Conservation (phyloP, 2,113 vertebrate species). For the Cheirogaleus medius region DNA sequence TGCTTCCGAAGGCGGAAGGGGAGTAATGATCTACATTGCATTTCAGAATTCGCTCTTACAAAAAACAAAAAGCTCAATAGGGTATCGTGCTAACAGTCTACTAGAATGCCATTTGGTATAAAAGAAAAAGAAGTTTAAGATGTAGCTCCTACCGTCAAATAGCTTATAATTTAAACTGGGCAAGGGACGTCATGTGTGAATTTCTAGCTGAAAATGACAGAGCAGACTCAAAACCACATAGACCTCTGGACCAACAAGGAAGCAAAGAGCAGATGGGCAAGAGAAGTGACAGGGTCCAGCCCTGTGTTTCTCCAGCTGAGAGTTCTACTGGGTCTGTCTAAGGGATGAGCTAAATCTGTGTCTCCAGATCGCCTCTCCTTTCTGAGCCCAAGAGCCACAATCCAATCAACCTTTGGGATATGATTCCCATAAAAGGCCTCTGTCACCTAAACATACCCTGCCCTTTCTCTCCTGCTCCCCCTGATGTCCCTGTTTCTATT, state of each 20-base stretch:
- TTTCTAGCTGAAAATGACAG: not conserved
- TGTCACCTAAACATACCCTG: not conserved
- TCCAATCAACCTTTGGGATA: not conserved
- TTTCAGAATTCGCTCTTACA: not conserved
- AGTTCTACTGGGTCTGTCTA: not conserved
- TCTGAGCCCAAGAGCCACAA: not conserved
- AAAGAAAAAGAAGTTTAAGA: not conserved
- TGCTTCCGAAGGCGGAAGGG: not conserved
- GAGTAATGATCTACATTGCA: not conserved
- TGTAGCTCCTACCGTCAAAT: not conserved
- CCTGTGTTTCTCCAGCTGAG: not conserved
- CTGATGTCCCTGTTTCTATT: not conserved
- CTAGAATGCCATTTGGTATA: not conserved
- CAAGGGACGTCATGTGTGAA: not conserved
- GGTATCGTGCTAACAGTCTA: not conserved
- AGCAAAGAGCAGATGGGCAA: not conserved
- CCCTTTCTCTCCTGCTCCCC: not conserved
- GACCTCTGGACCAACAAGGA: not conserved
- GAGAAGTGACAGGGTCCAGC: not conserved
- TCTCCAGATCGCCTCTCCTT: not conserved
- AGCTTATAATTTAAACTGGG: not conserved
- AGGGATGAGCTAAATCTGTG: not conserved
- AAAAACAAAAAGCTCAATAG: slow-evolving; percentile 40
- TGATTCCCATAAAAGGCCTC: not conserved
- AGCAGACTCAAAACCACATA: not conserved